phyloP scores from a whole-genome alignment of 2,113 vertebrate species.

The Chlamydotis undulata region DNA sequence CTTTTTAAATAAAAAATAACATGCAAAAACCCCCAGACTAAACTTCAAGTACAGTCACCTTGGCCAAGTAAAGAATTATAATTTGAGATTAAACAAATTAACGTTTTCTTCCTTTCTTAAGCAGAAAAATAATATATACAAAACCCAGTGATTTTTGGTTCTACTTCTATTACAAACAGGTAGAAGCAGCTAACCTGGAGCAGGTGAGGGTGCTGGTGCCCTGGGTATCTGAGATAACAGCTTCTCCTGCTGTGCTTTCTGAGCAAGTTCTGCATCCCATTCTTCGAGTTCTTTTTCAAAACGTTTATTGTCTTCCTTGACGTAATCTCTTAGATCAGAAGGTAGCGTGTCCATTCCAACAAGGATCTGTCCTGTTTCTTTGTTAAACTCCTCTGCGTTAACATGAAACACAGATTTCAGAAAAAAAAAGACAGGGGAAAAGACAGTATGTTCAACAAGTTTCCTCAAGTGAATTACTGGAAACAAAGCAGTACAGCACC shows the following conservation, averaged over 20 bases:
- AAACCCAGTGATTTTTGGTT: background rate
- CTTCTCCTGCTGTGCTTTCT: conserved; percentile 91
- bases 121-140: background rate
- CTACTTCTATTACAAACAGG: background rate
- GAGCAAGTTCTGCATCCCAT: conserved; percentile 88
- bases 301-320: conserved; percentile 91
- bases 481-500: background rate
- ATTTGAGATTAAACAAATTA: background rate
- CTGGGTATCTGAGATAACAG: conserved; percentile 75
- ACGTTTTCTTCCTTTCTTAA: background rate
- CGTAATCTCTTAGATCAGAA: conserved; percentile 90
- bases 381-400: conserved; percentile 91
- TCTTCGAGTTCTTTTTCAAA: conserved; percentile 93
- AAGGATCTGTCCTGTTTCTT: conserved; percentile 91
- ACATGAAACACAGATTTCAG: background rate
- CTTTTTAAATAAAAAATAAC: background rate
- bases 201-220: conserved; percentile 75
- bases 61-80: background rate
- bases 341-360: conserved; percentile 93
- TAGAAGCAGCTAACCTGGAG: conserved; percentile 71
- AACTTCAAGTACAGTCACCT: background rate
- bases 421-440: background rate
- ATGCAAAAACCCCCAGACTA: background rate
- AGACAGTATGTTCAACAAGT: background rate
- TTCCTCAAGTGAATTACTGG: background rate